phyloP scores from a whole-genome alignment of 2,113 vertebrate species.

The Rhynchomys soricoides region DNA sequence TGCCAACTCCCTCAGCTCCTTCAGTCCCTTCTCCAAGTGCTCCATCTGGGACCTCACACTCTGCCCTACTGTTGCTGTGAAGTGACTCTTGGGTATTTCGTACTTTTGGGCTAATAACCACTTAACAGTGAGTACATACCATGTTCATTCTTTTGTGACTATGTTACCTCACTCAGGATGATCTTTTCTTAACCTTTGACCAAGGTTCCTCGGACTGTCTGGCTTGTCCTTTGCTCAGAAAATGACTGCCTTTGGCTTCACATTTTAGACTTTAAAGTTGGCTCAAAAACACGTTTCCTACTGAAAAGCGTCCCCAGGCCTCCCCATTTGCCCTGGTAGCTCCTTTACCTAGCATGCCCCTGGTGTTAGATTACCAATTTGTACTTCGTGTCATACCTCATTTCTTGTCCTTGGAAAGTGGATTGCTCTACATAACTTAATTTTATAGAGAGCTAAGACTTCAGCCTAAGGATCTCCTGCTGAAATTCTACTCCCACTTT shows the following conservation, averaged over 20 bases:
- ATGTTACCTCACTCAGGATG: too few species aligned
- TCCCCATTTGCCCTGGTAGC: background rate
- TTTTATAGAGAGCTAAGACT: slow-evolving; percentile 48
- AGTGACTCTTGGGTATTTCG: too few species aligned
- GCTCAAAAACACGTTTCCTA: background rate
- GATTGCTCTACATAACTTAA: slow-evolving; percentile 49
- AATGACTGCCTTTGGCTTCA: background rate
- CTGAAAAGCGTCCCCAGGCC: background rate
- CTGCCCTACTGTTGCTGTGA: too few species aligned
- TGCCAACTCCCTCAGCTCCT: too few species aligned
- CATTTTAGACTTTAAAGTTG: slow-evolving; percentile 39
- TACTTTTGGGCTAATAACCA: too few species aligned
- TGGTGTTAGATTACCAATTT: background rate
- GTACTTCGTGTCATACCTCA: background rate
- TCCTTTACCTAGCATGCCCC: slow-evolving; percentile 11
- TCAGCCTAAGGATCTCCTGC: background rate
- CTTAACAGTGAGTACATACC: too few species aligned
- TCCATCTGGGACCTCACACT: too few species aligned
- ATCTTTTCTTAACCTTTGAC: background rate
- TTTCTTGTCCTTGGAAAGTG: slow-evolving; percentile 42
- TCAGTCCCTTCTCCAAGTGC: too few species aligned
- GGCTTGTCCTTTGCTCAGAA: background rate
- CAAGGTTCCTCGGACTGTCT: background rate
- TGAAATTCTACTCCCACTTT: slow-evolving; percentile 45
- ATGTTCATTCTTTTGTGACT: too few species aligned